phyloP scores from a whole-genome alignment of 1,140 invertebrate genomes.

The Pinna nobilis region DNA sequence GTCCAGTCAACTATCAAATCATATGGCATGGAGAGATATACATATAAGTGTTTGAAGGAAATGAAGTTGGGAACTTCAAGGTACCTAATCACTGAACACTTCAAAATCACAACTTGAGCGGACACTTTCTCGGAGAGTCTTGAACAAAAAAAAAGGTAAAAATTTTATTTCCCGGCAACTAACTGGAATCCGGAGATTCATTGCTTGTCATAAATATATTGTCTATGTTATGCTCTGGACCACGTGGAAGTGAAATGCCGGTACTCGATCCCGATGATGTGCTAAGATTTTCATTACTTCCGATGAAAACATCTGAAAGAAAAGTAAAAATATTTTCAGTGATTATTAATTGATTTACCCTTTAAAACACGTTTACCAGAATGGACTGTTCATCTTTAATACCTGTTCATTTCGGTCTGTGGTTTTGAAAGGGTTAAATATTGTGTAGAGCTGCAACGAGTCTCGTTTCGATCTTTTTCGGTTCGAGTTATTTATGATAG shows the following conservation, averaged over 20 bases:
- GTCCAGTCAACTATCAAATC: not conserved
- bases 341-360: not conserved
- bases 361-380: not conserved
- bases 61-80: not conserved
- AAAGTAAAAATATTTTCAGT: constrained; percentile 6
- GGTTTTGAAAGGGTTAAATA: no score
- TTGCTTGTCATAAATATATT: constrained; percentile 39
- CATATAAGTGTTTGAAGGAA: not conserved
- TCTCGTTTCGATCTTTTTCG: no score
- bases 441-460: no score
- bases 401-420: no score
- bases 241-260: constrained; percentile 37
- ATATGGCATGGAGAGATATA: not conserved
- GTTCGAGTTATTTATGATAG: no score
- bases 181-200: constrained; percentile 30
- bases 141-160: no score
- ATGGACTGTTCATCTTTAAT: no score
- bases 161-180: not conserved
- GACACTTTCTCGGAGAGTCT: no score
- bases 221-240: constrained; percentile 45
- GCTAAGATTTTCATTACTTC: constrained; percentile 67
- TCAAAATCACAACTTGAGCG: no score
- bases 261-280: constrained; percentile 66
- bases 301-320: constrained; percentile 62
- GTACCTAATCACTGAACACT: not conserved